A percentile compares a stretch with the other conserved stretches of the same genome.
Conservation (phyloP, 2,113 vertebrate species). For the Carassius gibelio region DNA sequence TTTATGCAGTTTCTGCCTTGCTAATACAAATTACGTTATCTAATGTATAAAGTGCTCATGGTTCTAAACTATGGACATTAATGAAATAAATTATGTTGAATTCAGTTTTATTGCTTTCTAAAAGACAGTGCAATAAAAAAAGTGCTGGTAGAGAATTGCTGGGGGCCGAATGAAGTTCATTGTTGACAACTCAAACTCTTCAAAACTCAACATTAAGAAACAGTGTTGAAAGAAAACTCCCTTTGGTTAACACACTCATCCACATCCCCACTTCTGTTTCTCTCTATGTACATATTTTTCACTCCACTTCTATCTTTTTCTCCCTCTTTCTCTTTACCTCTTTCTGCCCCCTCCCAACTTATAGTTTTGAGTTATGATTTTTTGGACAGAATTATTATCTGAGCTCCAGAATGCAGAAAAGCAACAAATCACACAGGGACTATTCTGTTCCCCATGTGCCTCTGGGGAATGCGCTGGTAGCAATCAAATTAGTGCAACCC, state of each 20-base stretch:
- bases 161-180: neutral
- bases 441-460: constrained; percentile 18
- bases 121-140: neutral
- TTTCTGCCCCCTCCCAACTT: constrained; percentile 24
- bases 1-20: neutral
- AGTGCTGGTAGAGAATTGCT: neutral
- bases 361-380: constrained; percentile 39
- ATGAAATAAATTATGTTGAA: neutral
- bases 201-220: constrained; percentile 30
- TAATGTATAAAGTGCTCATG: neutral
- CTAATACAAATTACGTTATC: neutral
- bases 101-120: neutral
- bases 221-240: constrained; percentile 39
- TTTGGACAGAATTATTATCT: constrained; percentile 46
- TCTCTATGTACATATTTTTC: constrained; percentile 30
- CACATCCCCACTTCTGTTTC: constrained; percentile 36
- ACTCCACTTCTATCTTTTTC: constrained; percentile 15
- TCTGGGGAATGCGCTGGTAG: constrained; percentile 40
- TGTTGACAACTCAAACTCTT: neutral
- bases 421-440: constrained; percentile 42
- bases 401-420: constrained; percentile 40
- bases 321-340: constrained; percentile 23
- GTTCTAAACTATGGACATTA: neutral
- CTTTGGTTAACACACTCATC: constrained; percentile 35
- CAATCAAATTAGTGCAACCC: constrained; percentile 34